phyloP scores from a whole-genome alignment of 2,888 invertebrate species.

The Andrena camellia region DNA sequence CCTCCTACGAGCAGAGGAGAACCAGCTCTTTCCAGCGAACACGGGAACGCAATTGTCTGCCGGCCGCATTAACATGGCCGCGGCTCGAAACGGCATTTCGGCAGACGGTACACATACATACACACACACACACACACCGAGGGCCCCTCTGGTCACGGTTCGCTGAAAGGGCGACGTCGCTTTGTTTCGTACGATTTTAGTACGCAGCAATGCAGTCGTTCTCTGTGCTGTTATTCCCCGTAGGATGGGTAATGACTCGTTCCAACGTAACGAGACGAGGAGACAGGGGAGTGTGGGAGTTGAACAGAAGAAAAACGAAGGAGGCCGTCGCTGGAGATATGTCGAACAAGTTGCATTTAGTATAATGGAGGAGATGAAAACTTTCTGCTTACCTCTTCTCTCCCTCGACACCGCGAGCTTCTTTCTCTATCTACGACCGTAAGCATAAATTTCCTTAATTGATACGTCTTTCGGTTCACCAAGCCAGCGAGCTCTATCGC shows the following conservation, averaged over 20 bases:
- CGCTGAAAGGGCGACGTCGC: constrained; percentile 58
- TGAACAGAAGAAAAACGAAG: too few species aligned
- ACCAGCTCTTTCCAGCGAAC: constrained; percentile 66
- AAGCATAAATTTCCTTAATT: constrained; percentile 4
- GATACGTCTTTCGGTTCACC: constrained; percentile 9
- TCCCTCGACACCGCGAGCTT: too few species aligned
- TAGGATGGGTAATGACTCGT: background rate
- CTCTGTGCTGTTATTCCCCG: background rate
- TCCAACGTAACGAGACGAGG: too few species aligned
- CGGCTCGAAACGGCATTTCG: constrained; percentile 64
- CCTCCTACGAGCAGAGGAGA: constrained; percentile 38
- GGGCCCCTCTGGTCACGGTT: constrained; percentile 46
- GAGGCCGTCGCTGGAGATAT: too few species aligned
- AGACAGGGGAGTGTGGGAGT: too few species aligned
- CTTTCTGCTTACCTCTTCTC: too few species aligned
- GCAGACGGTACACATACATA: constrained; percentile 54
- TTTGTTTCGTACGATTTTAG: constrained; percentile 51
- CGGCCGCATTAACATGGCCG: constrained; percentile 59
- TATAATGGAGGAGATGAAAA: too few species aligned
- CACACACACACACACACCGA: background rate
- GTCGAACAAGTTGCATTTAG: too few species aligned
- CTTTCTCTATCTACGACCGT: too few species aligned
- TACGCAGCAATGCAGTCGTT: background rate
- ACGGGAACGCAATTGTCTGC: constrained; percentile 72
- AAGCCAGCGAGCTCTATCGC: background rate